A percentile compares a stretch with the other conserved stretches of the same genome.
Conservation (phyloP, 2,797 vertebrate species). For the Hoplostethus mediterraneus region DNA sequence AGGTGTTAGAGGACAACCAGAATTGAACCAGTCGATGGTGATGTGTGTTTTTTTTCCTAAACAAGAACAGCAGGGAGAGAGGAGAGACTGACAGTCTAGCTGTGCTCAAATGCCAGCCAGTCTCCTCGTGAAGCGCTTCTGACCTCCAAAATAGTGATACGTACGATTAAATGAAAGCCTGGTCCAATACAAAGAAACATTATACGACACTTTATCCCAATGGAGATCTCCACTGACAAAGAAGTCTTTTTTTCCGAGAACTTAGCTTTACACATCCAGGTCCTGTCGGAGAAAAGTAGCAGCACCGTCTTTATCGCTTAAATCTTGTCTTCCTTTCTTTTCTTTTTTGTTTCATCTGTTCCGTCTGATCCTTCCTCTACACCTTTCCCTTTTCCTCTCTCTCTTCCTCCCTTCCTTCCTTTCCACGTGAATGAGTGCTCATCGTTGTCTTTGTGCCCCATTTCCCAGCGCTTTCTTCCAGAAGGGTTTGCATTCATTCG, state of each 20-base stretch:
- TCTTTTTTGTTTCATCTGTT: background rate
- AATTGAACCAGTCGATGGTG: conserved; percentile 35
- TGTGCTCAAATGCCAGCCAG: conserved; percentile 16
- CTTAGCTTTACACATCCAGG: too few relatives aligned
- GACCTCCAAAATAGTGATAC: conserved; percentile 18
- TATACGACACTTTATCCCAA: conserved; percentile 3
- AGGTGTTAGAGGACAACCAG: conserved; percentile 52
- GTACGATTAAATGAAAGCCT: background rate
- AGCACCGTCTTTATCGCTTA: background rate
- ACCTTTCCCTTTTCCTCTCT: background rate
- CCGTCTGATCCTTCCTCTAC: background rate
- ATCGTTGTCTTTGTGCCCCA: conserved; percentile 26
- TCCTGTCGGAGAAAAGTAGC: background rate
- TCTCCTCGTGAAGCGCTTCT: conserved; percentile 9
- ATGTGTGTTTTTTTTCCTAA: conserved; percentile 16
- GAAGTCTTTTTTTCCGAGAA: too few relatives aligned
- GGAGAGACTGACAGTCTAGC: conserved; percentile 1
- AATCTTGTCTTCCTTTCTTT: background rate
- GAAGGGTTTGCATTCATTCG: conserved; percentile 11
- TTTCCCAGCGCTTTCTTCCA: conserved; percentile 21
- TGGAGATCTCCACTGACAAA: background rate
- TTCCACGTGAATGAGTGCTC: conserved; percentile 26
- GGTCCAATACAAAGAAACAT: conserved; percentile 2
- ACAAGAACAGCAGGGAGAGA: conserved; percentile 36
- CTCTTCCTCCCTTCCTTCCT: background rate